Evolutionary conservation across 1,140 invertebrate genomes (phyloP), one percentile per base, ranked within the genome.

Genomic region (Dinoponera quadriceps): DNA sequence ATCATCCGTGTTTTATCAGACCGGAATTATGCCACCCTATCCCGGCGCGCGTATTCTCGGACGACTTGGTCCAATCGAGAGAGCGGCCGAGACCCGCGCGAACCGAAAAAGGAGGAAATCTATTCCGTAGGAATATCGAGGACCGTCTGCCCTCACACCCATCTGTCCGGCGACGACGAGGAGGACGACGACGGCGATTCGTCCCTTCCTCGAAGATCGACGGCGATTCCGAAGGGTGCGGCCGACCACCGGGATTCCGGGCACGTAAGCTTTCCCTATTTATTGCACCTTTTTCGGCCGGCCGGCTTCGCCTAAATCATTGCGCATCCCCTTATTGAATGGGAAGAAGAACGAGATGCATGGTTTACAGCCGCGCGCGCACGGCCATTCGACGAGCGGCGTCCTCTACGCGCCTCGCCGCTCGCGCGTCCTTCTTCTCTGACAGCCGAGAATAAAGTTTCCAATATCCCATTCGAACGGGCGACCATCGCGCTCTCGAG

Each of bases 241-340:
- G 57, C 48, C 51, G 83, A 38, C 22, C 49, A 27, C 20, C 59
- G 66, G 83, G 88, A 93, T 93, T 93, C 91, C 89, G 59, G 71
- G 88, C 92, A 92, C 92, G 92, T 92, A 89, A 81, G 81, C 85
- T 87, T 88, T 86, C 84, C 82, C 87, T 91, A 90, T 91, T 91
- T 91, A 91, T 91, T 91, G 88, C 90, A 87, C 87, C 87, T 91
- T 91, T 89, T 89, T 89, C 88, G 90, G 88, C 66, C 87, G 85
- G 87, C 78, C 86, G 84, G 83, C 72, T 69, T 89, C 86, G 85
- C 82, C 88, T 93, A 92, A 92, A 93, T 93, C 92, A 93, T 93
- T 90, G 90, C 90, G 85, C 86, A 88, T 91, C 83, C 88, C 83
- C 90, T 92, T 93, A 92, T 92, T 92, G 89, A 92, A 93, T 90